These are phyloP conservation scores for Danaus chrysippus DNA, from an alignment of 2,888 invertebrate species.

Conservation along the genomic window DNA sequence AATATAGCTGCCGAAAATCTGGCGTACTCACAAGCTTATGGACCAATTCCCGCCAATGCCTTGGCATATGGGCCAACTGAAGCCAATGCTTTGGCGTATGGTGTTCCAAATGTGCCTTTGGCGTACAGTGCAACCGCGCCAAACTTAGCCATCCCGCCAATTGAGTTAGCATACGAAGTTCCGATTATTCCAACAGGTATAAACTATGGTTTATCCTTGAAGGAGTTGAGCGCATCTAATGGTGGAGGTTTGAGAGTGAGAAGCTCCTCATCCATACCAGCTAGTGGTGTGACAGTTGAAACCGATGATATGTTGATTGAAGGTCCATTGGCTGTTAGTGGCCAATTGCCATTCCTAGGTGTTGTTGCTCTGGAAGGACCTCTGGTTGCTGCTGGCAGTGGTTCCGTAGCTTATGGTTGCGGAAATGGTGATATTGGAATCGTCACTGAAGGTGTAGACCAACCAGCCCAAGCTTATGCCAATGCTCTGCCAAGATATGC, in stretches of 20 bases:
- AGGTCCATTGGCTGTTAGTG: slow-evolving; percentile 41
- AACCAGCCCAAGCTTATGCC: slow-evolving; percentile 14
- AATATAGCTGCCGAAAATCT: background rate
- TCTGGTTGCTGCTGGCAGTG: slow-evolving; percentile 34
- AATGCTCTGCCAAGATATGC: slow-evolving; percentile 11
- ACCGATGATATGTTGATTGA: slow-evolving; percentile 44
- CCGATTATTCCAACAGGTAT: slow-evolving; percentile 16
- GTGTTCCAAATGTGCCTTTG: too few species aligned
- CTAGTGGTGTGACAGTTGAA: slow-evolving; percentile 42
- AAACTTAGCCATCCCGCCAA: slow-evolving; percentile 6
- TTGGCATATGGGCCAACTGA: slow-evolving; percentile 17
- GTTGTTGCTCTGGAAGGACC: slow-evolving; percentile 37
- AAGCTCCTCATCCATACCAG: slow-evolving; percentile 42
- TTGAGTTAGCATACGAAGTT: background rate
- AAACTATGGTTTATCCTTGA: slow-evolving; percentile 21
- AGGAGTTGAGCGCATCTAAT: slow-evolving; percentile 24
- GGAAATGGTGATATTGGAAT: slow-evolving; percentile 36
- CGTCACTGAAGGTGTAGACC: slow-evolving; percentile 25
- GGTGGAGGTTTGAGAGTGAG: slow-evolving; percentile 29
- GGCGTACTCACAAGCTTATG: background rate
- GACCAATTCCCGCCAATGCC: slow-evolving; percentile 6
- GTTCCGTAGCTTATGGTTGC: slow-evolving; percentile 36
- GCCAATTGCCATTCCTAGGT: slow-evolving; percentile 41
- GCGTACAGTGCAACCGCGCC: background rate
- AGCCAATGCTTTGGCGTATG: slow-evolving; percentile 4